These are phyloP conservation scores for Darevskia mixta DNA, from an alignment of 2,797 vertebrate species.

Conservation along the genomic window DNA sequence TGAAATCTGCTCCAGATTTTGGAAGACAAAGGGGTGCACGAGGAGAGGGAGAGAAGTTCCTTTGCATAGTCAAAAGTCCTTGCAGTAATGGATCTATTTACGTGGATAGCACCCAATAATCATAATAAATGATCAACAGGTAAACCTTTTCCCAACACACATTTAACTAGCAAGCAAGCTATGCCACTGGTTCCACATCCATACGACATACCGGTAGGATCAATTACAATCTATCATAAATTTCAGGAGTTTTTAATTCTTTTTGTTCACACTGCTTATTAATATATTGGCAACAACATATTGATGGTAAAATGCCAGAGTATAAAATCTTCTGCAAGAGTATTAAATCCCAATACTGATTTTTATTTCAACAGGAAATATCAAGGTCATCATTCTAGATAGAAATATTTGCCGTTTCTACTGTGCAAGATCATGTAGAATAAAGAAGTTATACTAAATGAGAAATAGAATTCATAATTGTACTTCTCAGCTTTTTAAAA, in stretches of 20 bases:
- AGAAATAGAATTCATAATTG: constrained; percentile 3
- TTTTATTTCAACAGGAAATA: not conserved
- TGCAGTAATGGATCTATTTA: no score
- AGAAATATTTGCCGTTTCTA: constrained; percentile 28
- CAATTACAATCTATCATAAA: not conserved
- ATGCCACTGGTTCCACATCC: not conserved
- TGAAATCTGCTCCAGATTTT: no score
- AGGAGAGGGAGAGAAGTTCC: no score
- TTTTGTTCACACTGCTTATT: not conserved
- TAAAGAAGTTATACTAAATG: not conserved
- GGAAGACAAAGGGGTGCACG: no score
- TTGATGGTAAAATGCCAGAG: constrained; percentile 1
- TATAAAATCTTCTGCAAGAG: not conserved
- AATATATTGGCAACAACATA: constrained; percentile 39
- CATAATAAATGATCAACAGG: no score
- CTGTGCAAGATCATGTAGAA: constrained; percentile 4
- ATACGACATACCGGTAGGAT: not conserved
- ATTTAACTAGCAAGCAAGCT: not conserved
- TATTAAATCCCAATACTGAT: constrained; percentile 15
- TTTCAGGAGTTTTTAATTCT: accelerated
- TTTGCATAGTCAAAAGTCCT: no score
- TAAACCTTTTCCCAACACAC: not conserved
- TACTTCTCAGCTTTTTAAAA: not conserved
- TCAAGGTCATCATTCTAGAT: not conserved
- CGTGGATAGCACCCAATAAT: no score